These are phyloP conservation scores for Leucoma salicis DNA, from an alignment of 2,888 invertebrate genomes.

Conservation along the genomic window DNA sequence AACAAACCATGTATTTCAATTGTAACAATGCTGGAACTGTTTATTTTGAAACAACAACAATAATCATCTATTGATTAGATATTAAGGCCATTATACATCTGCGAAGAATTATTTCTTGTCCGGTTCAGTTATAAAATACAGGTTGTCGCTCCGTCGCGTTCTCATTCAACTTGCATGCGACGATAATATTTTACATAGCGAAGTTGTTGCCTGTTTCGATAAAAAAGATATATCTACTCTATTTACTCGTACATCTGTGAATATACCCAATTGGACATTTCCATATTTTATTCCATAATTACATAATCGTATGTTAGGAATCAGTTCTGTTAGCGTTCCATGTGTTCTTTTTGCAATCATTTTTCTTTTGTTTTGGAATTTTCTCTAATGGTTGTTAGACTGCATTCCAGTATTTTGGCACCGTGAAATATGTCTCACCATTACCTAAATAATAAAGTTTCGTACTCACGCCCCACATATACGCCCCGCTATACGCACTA, in stretches of 20 bases:
- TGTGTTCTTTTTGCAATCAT: no score
- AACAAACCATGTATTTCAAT: background rate
- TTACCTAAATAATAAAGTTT: no score
- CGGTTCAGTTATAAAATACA: conserved; percentile 13
- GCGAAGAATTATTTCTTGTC: conserved; percentile 3
- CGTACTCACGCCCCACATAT: no score
- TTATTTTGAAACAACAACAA: background rate
- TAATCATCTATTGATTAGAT: background rate
- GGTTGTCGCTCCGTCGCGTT: conserved; percentile 18
- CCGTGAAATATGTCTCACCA: no score
- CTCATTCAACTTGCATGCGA: conserved; percentile 56
- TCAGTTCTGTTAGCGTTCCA: no score
- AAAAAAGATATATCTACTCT: no score
- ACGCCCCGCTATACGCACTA: no score
- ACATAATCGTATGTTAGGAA: no score
- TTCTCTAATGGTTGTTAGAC: no score
- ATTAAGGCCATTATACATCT: background rate
- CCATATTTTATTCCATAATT: conserved; percentile 17
- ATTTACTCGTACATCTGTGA: conserved; percentile 30
- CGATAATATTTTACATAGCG: conserved; percentile 35
- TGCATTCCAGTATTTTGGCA: no score
- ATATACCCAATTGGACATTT: conserved; percentile 34
- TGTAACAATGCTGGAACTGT: background rate
- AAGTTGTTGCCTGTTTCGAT: conserved; percentile 40
- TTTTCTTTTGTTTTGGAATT: no score